Conservation (phyloP, 2,888 invertebrate species). For the Aphodius sticticus region DNA sequence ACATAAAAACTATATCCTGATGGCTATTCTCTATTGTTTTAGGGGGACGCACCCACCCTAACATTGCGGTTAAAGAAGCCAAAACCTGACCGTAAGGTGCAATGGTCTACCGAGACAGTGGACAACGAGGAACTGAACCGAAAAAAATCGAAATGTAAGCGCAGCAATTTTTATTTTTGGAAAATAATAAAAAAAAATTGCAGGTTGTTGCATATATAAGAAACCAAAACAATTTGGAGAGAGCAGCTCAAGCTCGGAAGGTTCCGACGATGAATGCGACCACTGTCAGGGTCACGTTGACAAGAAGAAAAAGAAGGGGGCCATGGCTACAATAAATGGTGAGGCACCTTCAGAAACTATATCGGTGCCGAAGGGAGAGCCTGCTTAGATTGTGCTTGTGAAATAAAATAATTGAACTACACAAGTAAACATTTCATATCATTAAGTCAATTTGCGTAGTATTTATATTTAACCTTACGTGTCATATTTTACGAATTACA, state of each 20-base stretch:
- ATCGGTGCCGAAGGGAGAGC: neutral
- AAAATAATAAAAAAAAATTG: slow-evolving; percentile 30
- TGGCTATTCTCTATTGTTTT: slow-evolving; percentile 31
- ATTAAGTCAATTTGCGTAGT: neutral
- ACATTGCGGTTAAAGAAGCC: slow-evolving; percentile 74
- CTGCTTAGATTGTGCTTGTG: neutral
- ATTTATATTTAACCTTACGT: neutral
- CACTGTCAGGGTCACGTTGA: slow-evolving; percentile 87
- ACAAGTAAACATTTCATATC: slow-evolving; percentile 7
- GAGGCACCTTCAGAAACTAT: slow-evolving; percentile 10
- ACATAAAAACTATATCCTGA: slow-evolving; percentile 16
- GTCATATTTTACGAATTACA: neutral
- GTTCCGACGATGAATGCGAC: slow-evolving; percentile 86
- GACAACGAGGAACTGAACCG: slow-evolving; percentile 96
- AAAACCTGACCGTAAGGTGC: slow-evolving; percentile 79
- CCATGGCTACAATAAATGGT: slow-evolving; percentile 22
- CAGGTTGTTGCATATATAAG: slow-evolving; percentile 94
- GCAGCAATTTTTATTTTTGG: neutral
- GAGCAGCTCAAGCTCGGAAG: slow-evolving; percentile 83
- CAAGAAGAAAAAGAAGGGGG: slow-evolving; percentile 57
- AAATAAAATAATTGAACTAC: slow-evolving; percentile 8
- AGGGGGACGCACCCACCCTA: slow-evolving; percentile 65
- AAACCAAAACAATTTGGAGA: slow-evolving; percentile 91
- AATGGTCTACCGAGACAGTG: slow-evolving; percentile 89
- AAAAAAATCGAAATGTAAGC: slow-evolving; percentile 96